A percentile compares a stretch with the other conserved stretches of the same genome.
These are phyloP conservation scores for Melospiza melodia DNA, from an alignment of 2,113 vertebrate genomes.

Conservation along the genomic window DNA sequence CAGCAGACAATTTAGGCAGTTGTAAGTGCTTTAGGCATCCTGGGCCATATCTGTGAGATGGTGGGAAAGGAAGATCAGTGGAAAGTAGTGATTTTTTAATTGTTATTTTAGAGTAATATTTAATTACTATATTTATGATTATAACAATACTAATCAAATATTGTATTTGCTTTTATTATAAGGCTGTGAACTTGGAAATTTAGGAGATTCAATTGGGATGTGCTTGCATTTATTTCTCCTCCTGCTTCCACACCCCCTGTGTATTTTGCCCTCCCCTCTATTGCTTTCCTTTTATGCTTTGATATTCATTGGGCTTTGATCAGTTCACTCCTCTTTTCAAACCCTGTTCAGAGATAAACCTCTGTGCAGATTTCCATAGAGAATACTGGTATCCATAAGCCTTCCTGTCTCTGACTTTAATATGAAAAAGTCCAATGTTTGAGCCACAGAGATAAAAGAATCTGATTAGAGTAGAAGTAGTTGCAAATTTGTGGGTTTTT, in stretches of 20 bases:
- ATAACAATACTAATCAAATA: background rate
- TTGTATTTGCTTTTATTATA: background rate
- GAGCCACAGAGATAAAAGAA: background rate
- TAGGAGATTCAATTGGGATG: background rate
- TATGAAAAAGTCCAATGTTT: background rate
- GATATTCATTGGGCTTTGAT: background rate
- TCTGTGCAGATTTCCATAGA: background rate
- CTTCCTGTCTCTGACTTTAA: background rate
- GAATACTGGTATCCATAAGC: background rate
- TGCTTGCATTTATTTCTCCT: background rate
- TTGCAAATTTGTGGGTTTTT: background rate
- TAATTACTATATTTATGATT: background rate
- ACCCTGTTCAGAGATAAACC: background rate
- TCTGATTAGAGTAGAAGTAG: background rate
- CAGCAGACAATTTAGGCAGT: background rate
- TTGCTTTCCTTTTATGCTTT: background rate
- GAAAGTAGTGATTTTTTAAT: background rate
- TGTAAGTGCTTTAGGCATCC: background rate
- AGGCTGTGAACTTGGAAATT: background rate
- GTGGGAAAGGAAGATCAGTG: background rate
- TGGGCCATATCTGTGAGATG: background rate
- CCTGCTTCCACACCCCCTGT: background rate
- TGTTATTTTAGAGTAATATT: background rate
- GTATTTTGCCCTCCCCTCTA: background rate
- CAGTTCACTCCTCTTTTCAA: background rate